Conservation (phyloP, 1,140 invertebrate species). For the Sinonovacula constricta region DNA sequence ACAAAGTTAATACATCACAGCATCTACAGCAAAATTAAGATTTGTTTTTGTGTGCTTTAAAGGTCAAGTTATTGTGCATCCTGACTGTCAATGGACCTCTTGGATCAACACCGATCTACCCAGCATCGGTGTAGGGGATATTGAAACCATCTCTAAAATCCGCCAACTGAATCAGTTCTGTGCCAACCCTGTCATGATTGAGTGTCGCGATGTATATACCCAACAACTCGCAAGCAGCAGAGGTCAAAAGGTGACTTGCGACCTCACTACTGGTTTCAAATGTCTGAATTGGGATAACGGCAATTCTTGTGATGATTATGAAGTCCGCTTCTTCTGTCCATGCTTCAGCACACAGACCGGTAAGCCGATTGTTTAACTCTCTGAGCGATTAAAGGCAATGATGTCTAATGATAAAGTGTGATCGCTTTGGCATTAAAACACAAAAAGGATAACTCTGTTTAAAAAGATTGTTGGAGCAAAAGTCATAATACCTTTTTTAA, state of each 20-base stretch:
- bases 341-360: slow-evolving; percentile 38
- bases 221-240: slow-evolving; percentile 19
- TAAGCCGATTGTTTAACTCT: too few relatives aligned
- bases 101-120: slow-evolving; percentile 68
- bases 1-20: not conserved
- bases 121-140: slow-evolving; percentile 57
- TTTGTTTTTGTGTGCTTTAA: too few relatives aligned
- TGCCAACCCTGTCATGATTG: slow-evolving; percentile 61
- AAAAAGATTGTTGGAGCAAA: too few relatives aligned
- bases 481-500: too few relatives aligned
- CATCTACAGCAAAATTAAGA: not conserved
- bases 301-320: slow-evolving; percentile 82
- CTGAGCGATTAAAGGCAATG: too few relatives aligned
- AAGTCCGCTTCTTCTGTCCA: slow-evolving; percentile 85
- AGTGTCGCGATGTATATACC: slow-evolving; percentile 61
- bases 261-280: slow-evolving; percentile 70
- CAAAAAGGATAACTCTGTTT: too few relatives aligned
- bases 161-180: slow-evolving; percentile 55
- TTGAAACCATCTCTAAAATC: slow-evolving; percentile 56
- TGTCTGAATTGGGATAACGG: slow-evolving; percentile 73
- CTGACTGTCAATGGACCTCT: slow-evolving; percentile 63
- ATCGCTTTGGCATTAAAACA: too few relatives aligned
- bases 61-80: slow-evolving; percentile 39
- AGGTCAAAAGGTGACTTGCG: slow-evolving; percentile 71
- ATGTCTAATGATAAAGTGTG: too few relatives aligned